phyloP scores from a whole-genome alignment of 92 coral and sea anemone species.

The Blastomussa wellsi region DNA sequence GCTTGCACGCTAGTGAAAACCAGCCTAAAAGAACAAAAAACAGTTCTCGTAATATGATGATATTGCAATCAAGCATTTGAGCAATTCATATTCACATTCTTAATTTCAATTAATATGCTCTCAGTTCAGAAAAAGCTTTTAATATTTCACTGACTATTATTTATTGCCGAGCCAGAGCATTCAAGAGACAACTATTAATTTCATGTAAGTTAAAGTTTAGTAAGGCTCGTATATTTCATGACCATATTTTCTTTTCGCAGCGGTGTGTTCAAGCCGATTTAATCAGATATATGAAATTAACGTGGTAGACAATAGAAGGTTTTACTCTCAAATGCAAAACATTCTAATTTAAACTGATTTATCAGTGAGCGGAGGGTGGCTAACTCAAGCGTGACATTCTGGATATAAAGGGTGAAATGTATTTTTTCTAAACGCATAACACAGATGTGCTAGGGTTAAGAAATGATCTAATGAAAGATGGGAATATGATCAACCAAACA shows the following conservation, averaged over 20 bases:
- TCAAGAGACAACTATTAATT: background rate
- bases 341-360: background rate
- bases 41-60: background rate
- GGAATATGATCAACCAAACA: background rate
- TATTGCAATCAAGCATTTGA: background rate
- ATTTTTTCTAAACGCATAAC: conserved; percentile 1
- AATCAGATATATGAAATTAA: background rate
- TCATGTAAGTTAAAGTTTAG: background rate
- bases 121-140: background rate
- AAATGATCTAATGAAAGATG: background rate
- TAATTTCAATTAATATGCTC: background rate
- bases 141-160: background rate
- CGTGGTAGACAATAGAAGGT: background rate
- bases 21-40: no score
- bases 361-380: background rate
- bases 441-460: background rate
- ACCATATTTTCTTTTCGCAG: background rate
- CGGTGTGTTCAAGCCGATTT: background rate
- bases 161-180: background rate
- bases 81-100: background rate
- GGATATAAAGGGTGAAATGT: background rate
- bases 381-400: conserved; percentile 25
- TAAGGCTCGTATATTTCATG: conserved; percentile 6
- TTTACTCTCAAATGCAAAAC: background rate
- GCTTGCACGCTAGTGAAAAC: no score